Evolutionary conservation across 2,113 vertebrate species (phyloP).

Genomic region (Promerops cafer): DNA sequence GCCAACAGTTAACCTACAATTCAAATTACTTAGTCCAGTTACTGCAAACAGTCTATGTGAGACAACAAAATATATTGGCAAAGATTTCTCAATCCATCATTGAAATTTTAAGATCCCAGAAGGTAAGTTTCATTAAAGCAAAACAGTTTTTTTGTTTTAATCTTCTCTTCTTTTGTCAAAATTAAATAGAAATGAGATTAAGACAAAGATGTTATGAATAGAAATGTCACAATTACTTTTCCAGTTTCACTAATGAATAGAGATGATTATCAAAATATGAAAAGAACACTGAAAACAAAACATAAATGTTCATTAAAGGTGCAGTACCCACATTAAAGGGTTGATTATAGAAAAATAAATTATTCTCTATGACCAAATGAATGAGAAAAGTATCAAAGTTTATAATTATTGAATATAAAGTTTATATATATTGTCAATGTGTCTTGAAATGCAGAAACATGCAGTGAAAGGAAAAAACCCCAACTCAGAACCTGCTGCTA

Average conservation of each 20-base stretch:
- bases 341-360: conserved; percentile 11
- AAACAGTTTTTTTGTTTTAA: not conserved
- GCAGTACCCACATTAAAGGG: conserved; percentile 69
- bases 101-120: not conserved
- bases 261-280: not conserved
- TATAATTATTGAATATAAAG: not conserved
- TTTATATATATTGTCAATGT: not conserved
- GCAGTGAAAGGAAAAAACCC: not conserved
- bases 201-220: not conserved
- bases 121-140: not conserved
- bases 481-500: not conserved
- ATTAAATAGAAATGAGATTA: not conserved
- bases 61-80: not conserved
- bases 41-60: not conserved
- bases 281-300: conserved; percentile 34
- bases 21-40: not conserved
- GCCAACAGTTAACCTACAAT: not conserved
- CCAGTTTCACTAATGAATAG: conserved; percentile 7
- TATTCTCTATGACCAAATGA: conserved; percentile 57
- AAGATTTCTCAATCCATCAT: not conserved
- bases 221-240: not conserved
- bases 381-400: conserved; percentile 11
- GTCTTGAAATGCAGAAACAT: not conserved
- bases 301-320: conserved; percentile 64
- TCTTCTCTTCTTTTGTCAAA: not conserved